Conservation (phyloP, 2,888 invertebrate species). For the Melanchra persicariae region DNA sequence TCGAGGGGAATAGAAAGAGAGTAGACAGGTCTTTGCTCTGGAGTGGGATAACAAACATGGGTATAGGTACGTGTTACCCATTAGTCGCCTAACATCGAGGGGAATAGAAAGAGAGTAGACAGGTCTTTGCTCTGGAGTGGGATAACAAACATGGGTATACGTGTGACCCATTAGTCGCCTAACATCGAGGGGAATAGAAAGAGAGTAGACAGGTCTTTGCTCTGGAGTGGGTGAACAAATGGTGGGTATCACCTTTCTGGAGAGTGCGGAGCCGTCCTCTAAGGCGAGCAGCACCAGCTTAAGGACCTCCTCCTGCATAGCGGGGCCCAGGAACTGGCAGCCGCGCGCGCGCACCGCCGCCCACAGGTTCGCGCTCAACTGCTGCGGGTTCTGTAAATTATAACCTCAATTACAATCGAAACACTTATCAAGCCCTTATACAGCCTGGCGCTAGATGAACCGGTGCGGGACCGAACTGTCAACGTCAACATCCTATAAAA, state of each 20-base stretch:
- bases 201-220: background rate
- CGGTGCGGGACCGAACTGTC: no score
- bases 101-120: no score
- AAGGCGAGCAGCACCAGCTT: slow-evolving; percentile 97
- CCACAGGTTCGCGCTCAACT: slow-evolving; percentile 98
- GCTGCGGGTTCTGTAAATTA: slow-evolving; percentile 95
- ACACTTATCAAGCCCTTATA: no score
- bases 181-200: background rate
- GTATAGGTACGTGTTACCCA: no score
- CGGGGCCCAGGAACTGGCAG: slow-evolving; percentile 99
- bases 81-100: no score
- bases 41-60: no score
- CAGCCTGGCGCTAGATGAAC: no score
- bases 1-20: no score
- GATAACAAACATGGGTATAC: no score
- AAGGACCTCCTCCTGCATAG: slow-evolving; percentile 99
- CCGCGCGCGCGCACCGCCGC: slow-evolving; percentile 98
- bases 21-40: no score
- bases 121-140: no score
- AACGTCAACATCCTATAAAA: no score
- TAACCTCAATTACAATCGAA: background rate
- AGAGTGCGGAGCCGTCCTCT: slow-evolving; percentile 98
- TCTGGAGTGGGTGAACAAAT: background rate
- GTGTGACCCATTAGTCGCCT: background rate
- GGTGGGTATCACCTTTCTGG: slow-evolving; percentile 92